A percentile compares a stretch with the other conserved stretches of the same genome.
Conservation (phyloP, 2,113 vertebrate species). For the Ptilorrhoa leucosticta region DNA sequence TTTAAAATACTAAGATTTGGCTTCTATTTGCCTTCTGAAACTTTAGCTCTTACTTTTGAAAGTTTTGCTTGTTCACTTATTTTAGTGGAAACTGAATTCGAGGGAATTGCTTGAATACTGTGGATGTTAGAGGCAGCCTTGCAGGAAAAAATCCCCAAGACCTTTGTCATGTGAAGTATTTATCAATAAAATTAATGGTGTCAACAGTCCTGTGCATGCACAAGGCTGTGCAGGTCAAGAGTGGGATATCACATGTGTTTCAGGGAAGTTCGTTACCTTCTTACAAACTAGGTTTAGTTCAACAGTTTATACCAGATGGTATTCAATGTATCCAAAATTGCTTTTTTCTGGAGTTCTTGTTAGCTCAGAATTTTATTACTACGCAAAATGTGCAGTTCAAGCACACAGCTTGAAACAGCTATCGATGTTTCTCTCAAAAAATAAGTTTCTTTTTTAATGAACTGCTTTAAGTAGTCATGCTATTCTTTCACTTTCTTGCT, state of each 20-base stretch:
- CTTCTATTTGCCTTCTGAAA: not conserved
- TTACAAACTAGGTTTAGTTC: not conserved
- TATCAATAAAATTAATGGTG: not conserved
- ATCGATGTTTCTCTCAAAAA: not conserved
- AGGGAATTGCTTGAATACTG: not conserved
- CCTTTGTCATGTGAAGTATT: not conserved
- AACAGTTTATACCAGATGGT: not conserved
- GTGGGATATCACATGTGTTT: not conserved
- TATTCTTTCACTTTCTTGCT: not conserved
- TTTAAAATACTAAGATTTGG: not conserved
- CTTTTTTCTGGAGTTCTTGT: not conserved
- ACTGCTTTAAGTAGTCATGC: not conserved
- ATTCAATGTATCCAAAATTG: not conserved
- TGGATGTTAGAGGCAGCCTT: not conserved
- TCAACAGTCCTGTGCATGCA: not conserved
- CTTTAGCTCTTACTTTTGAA: not conserved
- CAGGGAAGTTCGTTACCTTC: not conserved
- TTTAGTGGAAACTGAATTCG: not conserved
- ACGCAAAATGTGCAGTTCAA: not conserved
- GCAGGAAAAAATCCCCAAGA: not conserved
- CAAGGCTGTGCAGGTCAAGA: not conserved
- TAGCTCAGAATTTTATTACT: not conserved
- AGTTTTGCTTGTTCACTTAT: not conserved
- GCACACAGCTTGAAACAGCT: not conserved
- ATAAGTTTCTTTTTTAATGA: not conserved